Evolutionary conservation across 1,140 invertebrate genomes (phyloP), one percentile per base, ranked within the genome.

Genomic region (Drosophila melanica): DNA sequence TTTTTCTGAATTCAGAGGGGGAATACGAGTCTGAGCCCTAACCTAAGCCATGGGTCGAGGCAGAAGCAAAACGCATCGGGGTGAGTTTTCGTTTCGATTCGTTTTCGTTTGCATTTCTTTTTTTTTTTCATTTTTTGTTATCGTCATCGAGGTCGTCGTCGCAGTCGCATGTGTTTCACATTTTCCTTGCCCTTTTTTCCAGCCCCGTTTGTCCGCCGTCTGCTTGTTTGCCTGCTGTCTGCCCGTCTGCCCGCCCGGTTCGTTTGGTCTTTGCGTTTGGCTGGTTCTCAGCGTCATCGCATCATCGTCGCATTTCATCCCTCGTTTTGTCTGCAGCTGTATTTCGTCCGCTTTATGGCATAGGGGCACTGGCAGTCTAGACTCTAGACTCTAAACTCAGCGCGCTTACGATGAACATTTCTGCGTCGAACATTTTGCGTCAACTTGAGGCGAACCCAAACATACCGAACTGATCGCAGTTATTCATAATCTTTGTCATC

Each of bases 141-240:
- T 85, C 74, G 81, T 81, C 81, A 81, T 85, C 81, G 81, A 77
- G 74, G 82, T 73, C 76, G 75, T 77, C 60, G 77, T 63, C 47
- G 60, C 45, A 11, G 80, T 85, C 82, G 82, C 82, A 87, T 87
- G 84, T 87, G 82, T 87, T 87, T 89, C 84, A 68, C 84, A 87
- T 87, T 89, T 87, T 89, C 87, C 79, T 79, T 79, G 71, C 75
- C 75, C 79, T 78, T 79, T 74, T 75, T 45, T 35, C 53, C 54
- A 51, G 20, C 48, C 48, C 65, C 63, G 44, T n/a, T 37, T 16
- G 35, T 11, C 12, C 39, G 35, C 39, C 54, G 30, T 53, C 66
- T 68, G 72, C 53, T 27, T 63, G 71, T 54, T 64, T 48, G 67
- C 27, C 42, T 18, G 58, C 30, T 27, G 44, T 23, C 66, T 44